A percentile compares a stretch with the other conserved stretches of the same genome.
Conservation (phyloP, 2,113 vertebrate species). For the Todiramphus saurophagus region DNA sequence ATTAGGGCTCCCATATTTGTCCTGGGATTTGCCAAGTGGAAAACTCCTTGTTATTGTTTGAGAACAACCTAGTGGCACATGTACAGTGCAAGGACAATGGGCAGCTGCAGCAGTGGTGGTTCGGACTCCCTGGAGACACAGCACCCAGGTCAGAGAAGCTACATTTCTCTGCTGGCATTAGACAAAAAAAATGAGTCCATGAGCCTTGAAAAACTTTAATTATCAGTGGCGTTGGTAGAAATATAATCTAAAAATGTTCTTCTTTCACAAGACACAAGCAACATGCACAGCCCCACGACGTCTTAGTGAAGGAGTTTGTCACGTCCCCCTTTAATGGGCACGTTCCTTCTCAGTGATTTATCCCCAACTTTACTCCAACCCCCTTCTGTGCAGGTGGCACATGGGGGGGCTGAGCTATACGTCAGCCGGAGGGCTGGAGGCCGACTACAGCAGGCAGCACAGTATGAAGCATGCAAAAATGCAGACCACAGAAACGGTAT, state of each 20-base stretch:
- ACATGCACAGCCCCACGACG: not conserved
- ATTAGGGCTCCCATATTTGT: not conserved
- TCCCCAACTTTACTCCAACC: not conserved
- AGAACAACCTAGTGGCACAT: not conserved
- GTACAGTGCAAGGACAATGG: not conserved
- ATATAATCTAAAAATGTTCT: not conserved
- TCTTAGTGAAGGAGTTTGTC: not conserved
- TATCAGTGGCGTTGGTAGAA: not conserved
- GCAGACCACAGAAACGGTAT: not conserved
- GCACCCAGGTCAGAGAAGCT: not conserved
- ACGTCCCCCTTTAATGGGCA: not conserved
- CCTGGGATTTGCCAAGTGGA: not conserved
- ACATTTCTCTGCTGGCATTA: not conserved
- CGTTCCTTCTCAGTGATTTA: not conserved
- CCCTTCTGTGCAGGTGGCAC: not conserved
- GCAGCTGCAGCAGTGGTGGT: not conserved
- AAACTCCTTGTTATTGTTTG: fast-evolving
- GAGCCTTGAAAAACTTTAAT: not conserved
- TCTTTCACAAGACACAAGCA: not conserved
- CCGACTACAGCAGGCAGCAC: not conserved
- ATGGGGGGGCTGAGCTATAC: not conserved
- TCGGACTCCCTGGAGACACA: not conserved
- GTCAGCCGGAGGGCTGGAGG: not conserved
- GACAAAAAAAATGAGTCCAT: not conserved
- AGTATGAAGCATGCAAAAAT: not conserved